Evolutionary conservation across 2,113 vertebrate genomes (phyloP), one percentile per base, ranked within the genome.

Genomic region (Proteles cristata): DNA sequence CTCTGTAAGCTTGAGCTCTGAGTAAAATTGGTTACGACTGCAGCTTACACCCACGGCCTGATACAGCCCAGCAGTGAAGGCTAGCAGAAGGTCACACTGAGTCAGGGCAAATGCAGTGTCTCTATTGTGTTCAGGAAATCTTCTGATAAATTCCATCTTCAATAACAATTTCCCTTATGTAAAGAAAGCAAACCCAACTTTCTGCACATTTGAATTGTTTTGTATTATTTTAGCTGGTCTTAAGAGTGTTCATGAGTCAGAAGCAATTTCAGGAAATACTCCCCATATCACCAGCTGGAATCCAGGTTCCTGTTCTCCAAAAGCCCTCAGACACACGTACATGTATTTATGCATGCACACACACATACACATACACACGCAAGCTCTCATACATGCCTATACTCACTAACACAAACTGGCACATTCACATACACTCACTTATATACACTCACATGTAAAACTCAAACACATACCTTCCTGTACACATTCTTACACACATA

Each of bases 221-320:
- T 63, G 10, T 88, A 65, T 97, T 93, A 66, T 77, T 90, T 86
- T 96, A 96, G 80, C 93, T 93, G 84, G 48, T 69, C 26, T n/a
- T 43, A 33, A 76, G 69, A 69, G 83, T 73, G 45, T 66, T 88
- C 58, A 15, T 53, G 77, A 31, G 31, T 76, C 97, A 61, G 63
- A 86, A 83, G 39, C 71, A 88, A 81, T 95, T 92, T 98, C 74
- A 50, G 73, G 48, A 95, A 96, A 79, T 48, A n/a, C 0, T 58
- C 9, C 80, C 71, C 35, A 2, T 83, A 68, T 93, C 1, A 21
- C 92, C 71, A 97, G 95, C 87, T 96, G 85, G 96, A 97, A 92
- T 81, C 86, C 81, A 87, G 90, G 61, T 86, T 93, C 86, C 39
- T 82, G 17, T 76, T 86, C 43, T 93, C 61, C 26, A 80, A 63